Evolutionary conservation across 1,140 invertebrate genomes (phyloP).

Genomic region (Pseudomyrmex dendroicus): DNA sequence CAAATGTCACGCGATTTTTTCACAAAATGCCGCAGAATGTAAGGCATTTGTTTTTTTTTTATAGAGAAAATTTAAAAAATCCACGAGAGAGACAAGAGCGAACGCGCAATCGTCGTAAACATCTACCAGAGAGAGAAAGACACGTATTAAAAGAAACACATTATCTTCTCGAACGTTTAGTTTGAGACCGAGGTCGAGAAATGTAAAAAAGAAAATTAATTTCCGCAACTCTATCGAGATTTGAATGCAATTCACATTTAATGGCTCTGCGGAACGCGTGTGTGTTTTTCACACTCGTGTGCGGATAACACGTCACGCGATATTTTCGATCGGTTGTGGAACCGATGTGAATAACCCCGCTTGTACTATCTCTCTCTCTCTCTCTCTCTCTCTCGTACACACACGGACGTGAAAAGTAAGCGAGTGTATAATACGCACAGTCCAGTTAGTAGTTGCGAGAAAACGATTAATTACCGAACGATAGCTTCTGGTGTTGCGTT

Average conservation of each 20-base stretch:
- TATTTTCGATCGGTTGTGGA: not conserved
- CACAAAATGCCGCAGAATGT: conserved; percentile 11
- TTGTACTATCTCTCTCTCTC: not conserved
- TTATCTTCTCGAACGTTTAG: too few relatives aligned
- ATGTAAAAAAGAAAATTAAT: too few relatives aligned
- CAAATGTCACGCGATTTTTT: conserved; percentile 25
- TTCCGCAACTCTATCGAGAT: too few relatives aligned
- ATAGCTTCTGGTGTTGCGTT: conserved; percentile 27
- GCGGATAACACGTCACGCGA: not conserved
- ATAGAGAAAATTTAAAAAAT: not conserved
- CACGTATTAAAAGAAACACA: too few relatives aligned
- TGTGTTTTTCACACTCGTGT: not conserved
- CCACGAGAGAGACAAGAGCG: not conserved
- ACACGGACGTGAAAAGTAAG: not conserved
- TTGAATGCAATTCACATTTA: not conserved
- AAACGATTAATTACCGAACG: conserved; percentile 39
- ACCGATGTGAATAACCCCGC: not conserved
- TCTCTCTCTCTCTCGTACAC: not conserved
- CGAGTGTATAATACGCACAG: not conserved
- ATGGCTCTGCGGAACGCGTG: not conserved
- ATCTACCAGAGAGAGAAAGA: too few relatives aligned
- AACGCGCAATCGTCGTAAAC: not conserved
- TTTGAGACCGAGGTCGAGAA: too few relatives aligned
- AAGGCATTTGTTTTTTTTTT: not conserved
- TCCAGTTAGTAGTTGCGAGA: conserved; percentile 3